Evolutionary conservation across 1,140 invertebrate species (phyloP).

Genomic region (Oedothorax gibbosus): DNA sequence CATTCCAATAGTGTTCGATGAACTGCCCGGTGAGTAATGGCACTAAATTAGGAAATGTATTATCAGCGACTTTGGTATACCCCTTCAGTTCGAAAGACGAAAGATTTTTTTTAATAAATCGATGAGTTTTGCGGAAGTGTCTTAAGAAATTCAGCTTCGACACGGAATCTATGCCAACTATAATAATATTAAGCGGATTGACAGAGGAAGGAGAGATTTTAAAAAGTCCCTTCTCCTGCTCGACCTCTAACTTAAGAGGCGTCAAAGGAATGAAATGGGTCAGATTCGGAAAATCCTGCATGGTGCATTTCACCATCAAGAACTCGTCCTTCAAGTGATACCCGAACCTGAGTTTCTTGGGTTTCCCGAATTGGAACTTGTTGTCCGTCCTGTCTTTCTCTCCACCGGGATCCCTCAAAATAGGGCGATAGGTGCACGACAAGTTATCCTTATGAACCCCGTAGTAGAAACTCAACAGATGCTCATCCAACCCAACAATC

Average conservation of each 20-base stretch:
- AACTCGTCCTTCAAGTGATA: conserved; percentile 53
- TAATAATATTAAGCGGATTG: conserved; percentile 66
- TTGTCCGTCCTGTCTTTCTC: conserved; percentile 47
- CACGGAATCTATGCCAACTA: conserved; percentile 66
- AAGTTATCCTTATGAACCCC: conserved; percentile 41
- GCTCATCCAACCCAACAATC: conserved; percentile 29
- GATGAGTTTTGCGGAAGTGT: conserved; percentile 65
- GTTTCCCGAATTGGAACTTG: conserved; percentile 37
- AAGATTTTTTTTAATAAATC: conserved; percentile 75
- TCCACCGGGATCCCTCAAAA: conserved; percentile 52
- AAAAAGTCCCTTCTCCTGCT: neutral
- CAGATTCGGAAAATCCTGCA: conserved; percentile 24
- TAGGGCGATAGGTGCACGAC: conserved; percentile 45
- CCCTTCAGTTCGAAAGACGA: conserved; percentile 69
- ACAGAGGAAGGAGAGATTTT: neutral
- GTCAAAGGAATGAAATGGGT: conserved; percentile 54
- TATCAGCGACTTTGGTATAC: conserved; percentile 67
- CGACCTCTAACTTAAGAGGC: conserved; percentile 54
- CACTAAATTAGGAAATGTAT: conserved; percentile 67
- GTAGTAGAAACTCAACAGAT: conserved; percentile 51
- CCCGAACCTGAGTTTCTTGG: conserved; percentile 28
- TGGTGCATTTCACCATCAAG: conserved; percentile 42
- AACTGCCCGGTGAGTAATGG: conserved; percentile 64
- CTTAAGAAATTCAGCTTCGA: conserved; percentile 65
- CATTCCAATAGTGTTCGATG: conserved; percentile 62